Conservation (phyloP, 2,888 invertebrate genomes). For the Pyrrhia umbra region DNA sequence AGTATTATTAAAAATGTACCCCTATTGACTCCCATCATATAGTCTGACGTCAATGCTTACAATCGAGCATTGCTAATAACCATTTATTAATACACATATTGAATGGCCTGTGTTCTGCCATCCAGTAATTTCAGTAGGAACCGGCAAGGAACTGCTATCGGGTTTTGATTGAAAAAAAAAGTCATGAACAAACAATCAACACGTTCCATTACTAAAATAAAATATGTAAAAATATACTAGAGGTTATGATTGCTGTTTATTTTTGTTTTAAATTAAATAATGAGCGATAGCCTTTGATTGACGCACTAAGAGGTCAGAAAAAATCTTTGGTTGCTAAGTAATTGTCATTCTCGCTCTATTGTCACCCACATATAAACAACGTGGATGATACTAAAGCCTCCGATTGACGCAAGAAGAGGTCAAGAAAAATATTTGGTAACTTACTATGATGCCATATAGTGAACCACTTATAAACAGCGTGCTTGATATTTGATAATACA, state of each 20-base stretch:
- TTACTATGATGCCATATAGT: conserved; percentile 63
- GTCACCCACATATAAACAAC: conserved; percentile 39
- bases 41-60: conserved; percentile 80
- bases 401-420: conserved; percentile 76
- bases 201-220: neutral
- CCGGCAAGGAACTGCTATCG: neutral
- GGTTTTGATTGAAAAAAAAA: conserved; percentile 4
- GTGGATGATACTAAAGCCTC: conserved; percentile 65
- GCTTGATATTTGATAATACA: conserved; percentile 46
- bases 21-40: conserved; percentile 75
- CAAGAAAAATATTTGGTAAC: conserved; percentile 69
- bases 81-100: conserved; percentile 66
- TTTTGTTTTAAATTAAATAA: conserved; percentile 37
- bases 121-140: conserved; percentile 18
- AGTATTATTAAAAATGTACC: conserved; percentile 70
- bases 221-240: conserved; percentile 26
- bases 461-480: conserved; percentile 42
- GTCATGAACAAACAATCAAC: neutral
- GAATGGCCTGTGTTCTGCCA: conserved; percentile 56
- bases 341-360: conserved; percentile 60
- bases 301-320: conserved; percentile 75
- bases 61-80: conserved; percentile 68
- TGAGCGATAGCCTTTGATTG: conserved; percentile 73
- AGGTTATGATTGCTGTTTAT: conserved; percentile 40
- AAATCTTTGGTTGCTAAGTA: conserved; percentile 66